These are phyloP conservation scores for Mus caroli DNA, from an alignment of 2,797 vertebrate species.

Conservation along the genomic window DNA sequence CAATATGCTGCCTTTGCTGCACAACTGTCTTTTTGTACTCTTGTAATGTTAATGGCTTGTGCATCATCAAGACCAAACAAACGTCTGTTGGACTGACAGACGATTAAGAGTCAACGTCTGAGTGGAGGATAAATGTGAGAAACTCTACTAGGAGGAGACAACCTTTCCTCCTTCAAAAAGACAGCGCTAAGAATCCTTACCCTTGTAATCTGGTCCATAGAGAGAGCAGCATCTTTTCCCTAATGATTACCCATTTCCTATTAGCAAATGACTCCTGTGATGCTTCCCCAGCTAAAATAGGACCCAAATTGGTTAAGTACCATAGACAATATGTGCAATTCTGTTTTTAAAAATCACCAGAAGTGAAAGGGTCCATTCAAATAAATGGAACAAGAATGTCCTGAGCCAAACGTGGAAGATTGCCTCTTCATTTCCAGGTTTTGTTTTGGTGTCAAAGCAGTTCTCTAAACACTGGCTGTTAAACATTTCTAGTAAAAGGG, in stretches of 20 bases:
- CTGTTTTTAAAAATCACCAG: background rate
- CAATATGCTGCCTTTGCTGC: background rate
- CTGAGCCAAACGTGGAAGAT: constrained; percentile 39
- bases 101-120: background rate
- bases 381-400: constrained; percentile 50
- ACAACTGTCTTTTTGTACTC: rapidly evolving
- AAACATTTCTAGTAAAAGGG: constrained; percentile 31
- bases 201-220: background rate
- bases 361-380: constrained; percentile 41
- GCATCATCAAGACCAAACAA: background rate
- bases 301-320: background rate
- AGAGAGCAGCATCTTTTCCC: background rate
- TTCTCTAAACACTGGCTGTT: constrained; percentile 26
- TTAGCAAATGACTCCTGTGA: constrained; percentile 2
- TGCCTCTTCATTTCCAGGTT: background rate
- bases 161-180: background rate
- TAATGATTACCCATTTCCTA: background rate
- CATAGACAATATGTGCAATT: background rate
- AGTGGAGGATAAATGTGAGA: background rate
- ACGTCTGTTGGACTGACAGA: background rate
- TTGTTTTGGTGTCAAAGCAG: background rate
- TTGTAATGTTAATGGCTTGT: background rate
- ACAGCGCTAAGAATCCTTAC: background rate
- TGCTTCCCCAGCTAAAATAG: background rate
- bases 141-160: background rate